Evolutionary conservation across 2,797 vertebrate genomes (phyloP), one percentile per base, ranked within the genome.

Genomic region (Psittacula echo): DNA sequence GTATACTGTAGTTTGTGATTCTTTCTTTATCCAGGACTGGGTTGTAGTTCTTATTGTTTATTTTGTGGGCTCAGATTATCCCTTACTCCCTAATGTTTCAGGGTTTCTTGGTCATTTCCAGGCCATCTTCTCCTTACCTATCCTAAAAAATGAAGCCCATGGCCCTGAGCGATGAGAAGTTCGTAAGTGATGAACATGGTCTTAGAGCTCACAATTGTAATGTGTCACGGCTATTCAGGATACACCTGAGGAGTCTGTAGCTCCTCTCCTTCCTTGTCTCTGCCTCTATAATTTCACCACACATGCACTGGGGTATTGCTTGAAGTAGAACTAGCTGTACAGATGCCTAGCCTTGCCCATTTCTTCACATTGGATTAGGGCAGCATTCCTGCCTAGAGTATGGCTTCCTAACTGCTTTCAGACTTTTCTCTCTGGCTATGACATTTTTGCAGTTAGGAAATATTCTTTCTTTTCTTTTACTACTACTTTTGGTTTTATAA

Each of bases 221-320:
- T 32, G 34, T 51, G 48, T 16, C 60, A 48, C 1, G 1, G 27
- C 48, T 56, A 30, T 39, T 60, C 41, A 26, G 32, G 19, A 37
- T n/a, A 34, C 20, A 41, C 32, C 21, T 44, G 70, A 44, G 60
- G 39, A 60, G 26, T 7, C 58, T 58, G 3, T 13, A 73, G 32
- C 44, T 48, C 34, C 21, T 65, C 37, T 90, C 8, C 11, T 64
- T 67, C 50, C 29, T 53, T 27, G 4, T 29, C 23, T 44, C 42
- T 67, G 32, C 32, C 56, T 65, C 60, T 84, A 26, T 30, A 65
- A 7, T 26, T 24, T 9, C 39, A 24, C 16, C 7, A 4, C 47
- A n/a, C 2, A 1, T 7, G 12, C 4, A 13, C 58, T 70, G 4
- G 1, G 6, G 3, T 54, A 30, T 39, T 42, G 44, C 13, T 34